Evolutionary conservation across 2,797 vertebrate genomes (phyloP).

Genomic region (Sciaenops ocellatus): DNA sequence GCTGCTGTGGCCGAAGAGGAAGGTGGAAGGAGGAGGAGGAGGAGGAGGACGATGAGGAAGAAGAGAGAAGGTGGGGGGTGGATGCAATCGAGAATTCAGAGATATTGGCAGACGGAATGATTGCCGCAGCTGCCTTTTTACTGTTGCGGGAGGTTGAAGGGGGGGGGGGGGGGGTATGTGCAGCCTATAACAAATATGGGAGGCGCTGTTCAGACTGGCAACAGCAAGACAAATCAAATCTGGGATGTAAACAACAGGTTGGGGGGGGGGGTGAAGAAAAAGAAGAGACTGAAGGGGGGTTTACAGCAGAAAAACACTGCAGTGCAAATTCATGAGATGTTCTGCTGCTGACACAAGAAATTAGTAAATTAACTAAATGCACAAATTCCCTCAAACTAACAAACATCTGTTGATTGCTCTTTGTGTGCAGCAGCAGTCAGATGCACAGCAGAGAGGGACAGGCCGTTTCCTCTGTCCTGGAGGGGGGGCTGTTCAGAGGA

Average conservation of each 20-base stretch:
- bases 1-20: slow-evolving; percentile 66
- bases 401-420: slow-evolving; percentile 65
- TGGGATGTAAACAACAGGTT: slow-evolving; percentile 70
- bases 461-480: slow-evolving; percentile 58
- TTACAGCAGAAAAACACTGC: slow-evolving; percentile 51
- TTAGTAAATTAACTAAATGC: background rate
- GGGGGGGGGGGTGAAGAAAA: background rate
- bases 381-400: slow-evolving; percentile 26
- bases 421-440: slow-evolving; percentile 29
- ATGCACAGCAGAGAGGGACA: slow-evolving; percentile 51
- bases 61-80: slow-evolving; percentile 9
- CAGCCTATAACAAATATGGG: slow-evolving; percentile 51
- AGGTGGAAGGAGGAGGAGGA: slow-evolving; percentile 35
- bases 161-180: background rate
- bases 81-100: slow-evolving; percentile 74
- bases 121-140: slow-evolving; percentile 69
- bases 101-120: slow-evolving; percentile 74
- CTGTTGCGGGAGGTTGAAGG: slow-evolving; percentile 44
- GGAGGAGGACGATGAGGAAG: slow-evolving; percentile 33
- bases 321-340: slow-evolving; percentile 27
- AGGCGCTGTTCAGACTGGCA: slow-evolving; percentile 50
- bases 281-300: background rate
- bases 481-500: slow-evolving; percentile 34
- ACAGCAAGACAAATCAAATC: slow-evolving; percentile 58
- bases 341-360: background rate